Evolutionary conservation across 2,888 invertebrate genomes (phyloP).

Genomic region (Eupithecia dodoneata): DNA sequence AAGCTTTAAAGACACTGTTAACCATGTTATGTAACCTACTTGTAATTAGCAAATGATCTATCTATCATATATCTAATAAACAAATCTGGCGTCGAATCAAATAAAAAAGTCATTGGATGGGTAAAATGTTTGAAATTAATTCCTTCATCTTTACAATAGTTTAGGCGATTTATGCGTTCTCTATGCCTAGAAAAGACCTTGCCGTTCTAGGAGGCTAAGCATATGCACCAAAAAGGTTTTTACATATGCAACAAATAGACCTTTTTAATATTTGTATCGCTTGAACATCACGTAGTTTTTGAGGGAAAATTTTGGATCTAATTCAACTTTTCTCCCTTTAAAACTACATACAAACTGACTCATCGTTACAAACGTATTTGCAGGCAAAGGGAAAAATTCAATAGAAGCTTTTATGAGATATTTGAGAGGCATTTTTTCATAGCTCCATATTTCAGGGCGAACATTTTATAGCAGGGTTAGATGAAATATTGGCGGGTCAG

Average conservation of each 20-base stretch:
- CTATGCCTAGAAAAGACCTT: no score
- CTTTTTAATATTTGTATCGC: not conserved
- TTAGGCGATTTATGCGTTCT: no score
- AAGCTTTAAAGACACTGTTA: no score
- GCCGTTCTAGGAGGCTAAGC: no score
- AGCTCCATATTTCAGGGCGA: conserved; percentile 28
- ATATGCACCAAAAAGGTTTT: not conserved
- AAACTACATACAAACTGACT: not conserved
- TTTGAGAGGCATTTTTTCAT: conserved; percentile 23
- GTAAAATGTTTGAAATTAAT: not conserved
- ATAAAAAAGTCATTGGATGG: no score
- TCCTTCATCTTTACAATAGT: no score
- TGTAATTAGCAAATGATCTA: no score
- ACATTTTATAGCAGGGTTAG: conserved; percentile 29
- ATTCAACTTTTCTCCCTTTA: not conserved
- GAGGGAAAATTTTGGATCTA: not conserved
- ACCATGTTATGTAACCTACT: no score
- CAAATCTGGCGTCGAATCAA: no score
- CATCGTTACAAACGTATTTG: conserved; percentile 13
- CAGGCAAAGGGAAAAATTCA: conserved; percentile 9
- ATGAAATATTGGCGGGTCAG: conserved; percentile 36
- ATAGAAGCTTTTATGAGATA: conserved; percentile 12
- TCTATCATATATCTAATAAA: no score
- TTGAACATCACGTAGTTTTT: not conserved
- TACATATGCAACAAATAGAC: not conserved